A percentile compares a stretch with the other conserved stretches of the same genome.
Conservation (phyloP, 2,888 invertebrate genomes). For the Oligia fasciuncula region DNA sequence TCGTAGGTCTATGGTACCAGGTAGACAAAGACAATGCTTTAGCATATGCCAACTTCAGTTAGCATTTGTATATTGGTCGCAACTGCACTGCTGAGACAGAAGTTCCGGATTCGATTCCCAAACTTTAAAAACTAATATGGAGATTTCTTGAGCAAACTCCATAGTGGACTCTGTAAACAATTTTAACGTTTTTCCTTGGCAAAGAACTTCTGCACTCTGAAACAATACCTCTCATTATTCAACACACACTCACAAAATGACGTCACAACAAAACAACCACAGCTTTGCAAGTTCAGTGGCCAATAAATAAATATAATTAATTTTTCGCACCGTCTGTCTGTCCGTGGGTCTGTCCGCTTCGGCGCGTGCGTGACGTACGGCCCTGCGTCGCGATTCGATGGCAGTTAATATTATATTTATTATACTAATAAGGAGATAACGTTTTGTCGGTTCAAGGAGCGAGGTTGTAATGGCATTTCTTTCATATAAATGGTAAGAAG, state of each 20-base stretch:
- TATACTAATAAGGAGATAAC: constrained; percentile 40
- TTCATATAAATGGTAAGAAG: not conserved
- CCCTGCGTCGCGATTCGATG: constrained; percentile 55
- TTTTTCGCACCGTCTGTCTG: constrained; percentile 68
- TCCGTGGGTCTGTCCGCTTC: constrained; percentile 39
- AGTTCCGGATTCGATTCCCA: not conserved
- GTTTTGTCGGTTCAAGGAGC: constrained; percentile 17
- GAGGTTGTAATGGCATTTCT: not conserved
- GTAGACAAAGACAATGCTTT: not conserved
- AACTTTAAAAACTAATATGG: not conserved
- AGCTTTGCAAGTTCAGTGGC: constrained; percentile 55
- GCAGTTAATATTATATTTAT: constrained; percentile 35
- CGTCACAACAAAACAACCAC: constrained; percentile 18
- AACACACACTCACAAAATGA: constrained; percentile 16
- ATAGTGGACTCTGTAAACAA: too few relatives aligned
- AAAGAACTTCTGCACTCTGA: not conserved
- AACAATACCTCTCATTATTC: not conserved
- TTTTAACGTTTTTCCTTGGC: not conserved
- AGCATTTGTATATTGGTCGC: not conserved
- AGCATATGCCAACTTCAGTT: not conserved
- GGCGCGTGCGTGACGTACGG: constrained; percentile 55
- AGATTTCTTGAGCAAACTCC: not conserved
- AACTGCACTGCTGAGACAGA: not conserved
- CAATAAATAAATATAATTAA: constrained; percentile 62
- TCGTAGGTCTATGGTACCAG: too few relatives aligned